These are phyloP conservation scores for Anastrepha obliqua DNA, from an alignment of 1,140 invertebrate species.

Conservation along the genomic window DNA sequence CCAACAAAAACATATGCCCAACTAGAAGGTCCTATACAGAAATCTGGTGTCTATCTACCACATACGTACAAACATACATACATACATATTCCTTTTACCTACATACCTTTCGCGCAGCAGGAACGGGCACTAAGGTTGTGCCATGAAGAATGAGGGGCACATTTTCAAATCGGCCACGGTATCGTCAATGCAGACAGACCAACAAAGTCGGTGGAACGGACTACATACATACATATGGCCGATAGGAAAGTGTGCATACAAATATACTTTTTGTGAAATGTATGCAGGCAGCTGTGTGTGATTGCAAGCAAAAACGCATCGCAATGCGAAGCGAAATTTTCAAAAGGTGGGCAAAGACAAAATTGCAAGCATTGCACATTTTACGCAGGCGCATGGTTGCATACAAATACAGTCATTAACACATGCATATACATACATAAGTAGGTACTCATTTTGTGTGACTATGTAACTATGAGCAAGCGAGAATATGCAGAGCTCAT, in stretches of 20 bases:
- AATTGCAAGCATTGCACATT: conserved; percentile 25
- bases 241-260: not conserved
- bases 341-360: not conserved
- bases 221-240: not conserved
- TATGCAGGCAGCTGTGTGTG: not conserved
- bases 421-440: not conserved
- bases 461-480: not conserved
- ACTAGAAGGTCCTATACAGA: conserved; percentile 24
- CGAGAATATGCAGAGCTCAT: conserved; percentile 23
- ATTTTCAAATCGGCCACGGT: not conserved
- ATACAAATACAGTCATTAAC: not conserved
- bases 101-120: not conserved
- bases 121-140: not conserved
- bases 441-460: not conserved
- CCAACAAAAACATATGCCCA: not conserved
- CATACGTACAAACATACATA: not conserved
- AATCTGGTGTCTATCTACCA: not conserved
- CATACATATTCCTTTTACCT: not conserved
- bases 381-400: conserved; percentile 40
- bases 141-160: not conserved
- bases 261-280: not conserved
- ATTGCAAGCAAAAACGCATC: not conserved
- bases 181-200: not conserved
- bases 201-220: not conserved
- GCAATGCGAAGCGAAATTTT: not conserved